Base-by-base conservation (phyloP, 2,888 invertebrate species). In the Perizoma affinitatum region DNA sequence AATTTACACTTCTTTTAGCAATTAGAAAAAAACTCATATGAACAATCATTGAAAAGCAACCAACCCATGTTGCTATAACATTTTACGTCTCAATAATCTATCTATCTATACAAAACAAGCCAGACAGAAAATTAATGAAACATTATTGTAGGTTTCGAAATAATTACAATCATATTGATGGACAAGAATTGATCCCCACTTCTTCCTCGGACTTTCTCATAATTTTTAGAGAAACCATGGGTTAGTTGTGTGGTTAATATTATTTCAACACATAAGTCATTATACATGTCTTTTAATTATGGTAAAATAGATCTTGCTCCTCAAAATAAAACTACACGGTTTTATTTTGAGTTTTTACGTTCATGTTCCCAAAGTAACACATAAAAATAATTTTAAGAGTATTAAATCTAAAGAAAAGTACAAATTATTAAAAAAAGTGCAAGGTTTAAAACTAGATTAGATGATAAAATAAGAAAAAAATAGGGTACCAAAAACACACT, bases 21-120 rank as follows among this genome's bases (percentile, higher is more conserved):
- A 83, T 80, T 78, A 74, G 83, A 83, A 82, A 87, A 77, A 78
- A 74, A 66, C 76, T 79, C 74, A 79, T 76, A 78, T 69, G 79
- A 79, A 69, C 42, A 44, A 47, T 44, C 53, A 50, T 51, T 42
- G 58, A 64, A 66, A 40, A 36, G 35, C 6, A 4, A 51, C 56
- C 42, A 54, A 62, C 58, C 62, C 58, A 49, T 41, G 42, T 35
- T 34, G 41, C 36, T 45, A 9, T 41, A 40, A 6, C 33, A 33
- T n/a, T 11, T 6, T 10, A 11, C 11, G 5, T 43, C 11, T 11
- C 5, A 43, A 43, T 43, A 43, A 43, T 41, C 41, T 41, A 9
- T n/a, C 41, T 9, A 41, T n/a, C n/a, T 9, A 41, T 41, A 41
- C 41, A 41, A 41, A 41, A n/a, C n/a, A 41, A 41, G n/a, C 41